Percentiles rank a stretch among this genome's conserved stretches.
Conservation (phyloP, 2,797 vertebrate genomes). For the Cynopterus sphinx region DNA sequence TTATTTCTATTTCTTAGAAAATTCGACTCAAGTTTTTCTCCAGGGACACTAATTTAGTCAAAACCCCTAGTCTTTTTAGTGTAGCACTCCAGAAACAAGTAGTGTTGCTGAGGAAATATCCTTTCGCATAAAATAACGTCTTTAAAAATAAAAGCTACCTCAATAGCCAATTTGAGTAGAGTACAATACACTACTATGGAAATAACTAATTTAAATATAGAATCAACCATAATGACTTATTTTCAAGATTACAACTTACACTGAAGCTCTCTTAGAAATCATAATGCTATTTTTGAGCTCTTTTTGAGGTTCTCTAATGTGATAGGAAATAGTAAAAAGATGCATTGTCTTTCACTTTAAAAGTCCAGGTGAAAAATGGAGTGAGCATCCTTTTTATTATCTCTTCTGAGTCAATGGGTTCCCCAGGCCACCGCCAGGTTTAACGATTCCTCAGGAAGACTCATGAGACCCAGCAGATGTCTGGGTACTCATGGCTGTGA, state of each 20-base stretch:
- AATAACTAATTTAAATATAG: slow-evolving; percentile 20
- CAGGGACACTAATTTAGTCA: slow-evolving; percentile 22
- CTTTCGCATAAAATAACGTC: neutral
- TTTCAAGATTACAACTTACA: neutral
- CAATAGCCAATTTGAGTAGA: neutral
- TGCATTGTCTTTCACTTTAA: neutral
- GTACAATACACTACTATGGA: neutral
- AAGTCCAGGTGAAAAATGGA: neutral
- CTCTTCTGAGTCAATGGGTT: neutral
- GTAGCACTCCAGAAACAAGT: neutral
- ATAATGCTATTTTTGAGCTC: neutral
- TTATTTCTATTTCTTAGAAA: slow-evolving; percentile 47
- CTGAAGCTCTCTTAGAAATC: neutral
- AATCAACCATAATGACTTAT: neutral
- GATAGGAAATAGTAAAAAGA: neutral
- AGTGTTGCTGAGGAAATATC: neutral
- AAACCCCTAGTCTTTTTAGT: neutral
- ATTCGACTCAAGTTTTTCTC: neutral
- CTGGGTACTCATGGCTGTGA: neutral
- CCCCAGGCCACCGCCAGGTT: too few species aligned
- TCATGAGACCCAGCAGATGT: neutral
- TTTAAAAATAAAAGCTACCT: neutral
- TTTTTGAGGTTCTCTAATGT: neutral
- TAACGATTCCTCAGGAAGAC: neutral
- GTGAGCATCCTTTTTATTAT: neutral